phyloP scores from a whole-genome alignment of 2,797 vertebrate species.

The Lagodon rhomboides region DNA sequence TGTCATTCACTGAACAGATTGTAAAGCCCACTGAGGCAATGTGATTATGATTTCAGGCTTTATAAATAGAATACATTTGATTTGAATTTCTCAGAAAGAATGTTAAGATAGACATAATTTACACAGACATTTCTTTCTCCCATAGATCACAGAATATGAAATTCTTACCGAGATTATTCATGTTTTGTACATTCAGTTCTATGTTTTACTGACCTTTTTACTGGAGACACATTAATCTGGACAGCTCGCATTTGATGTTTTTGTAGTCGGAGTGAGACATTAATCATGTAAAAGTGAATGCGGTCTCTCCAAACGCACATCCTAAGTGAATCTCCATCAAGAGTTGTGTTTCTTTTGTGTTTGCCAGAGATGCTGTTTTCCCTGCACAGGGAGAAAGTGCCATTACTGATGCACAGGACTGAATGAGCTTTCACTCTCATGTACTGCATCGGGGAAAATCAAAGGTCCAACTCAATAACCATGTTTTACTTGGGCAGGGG shows the following conservation, averaged over 20 bases:
- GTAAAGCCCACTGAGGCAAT: no score
- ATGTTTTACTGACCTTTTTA: constrained; percentile 20
- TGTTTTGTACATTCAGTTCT: background rate
- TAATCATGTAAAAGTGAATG: constrained; percentile 20
- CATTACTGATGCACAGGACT: background rate
- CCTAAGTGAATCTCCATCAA: background rate
- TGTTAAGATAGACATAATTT: background rate
- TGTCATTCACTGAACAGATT: no score
- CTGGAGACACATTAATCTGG: background rate
- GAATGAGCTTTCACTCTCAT: background rate
- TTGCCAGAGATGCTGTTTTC: background rate
- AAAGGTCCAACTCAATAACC: background rate
- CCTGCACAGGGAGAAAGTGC: background rate
- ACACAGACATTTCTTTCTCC: background rate
- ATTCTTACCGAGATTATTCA: background rate
- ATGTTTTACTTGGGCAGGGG: constrained; percentile 1
- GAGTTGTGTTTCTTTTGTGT: background rate
- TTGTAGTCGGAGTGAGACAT: background rate
- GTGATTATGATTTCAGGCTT: no score
- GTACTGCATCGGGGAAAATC: background rate
- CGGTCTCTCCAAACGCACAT: background rate
- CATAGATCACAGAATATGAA: background rate
- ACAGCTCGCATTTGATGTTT: background rate
- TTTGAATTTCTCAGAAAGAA: no score
- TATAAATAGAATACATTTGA: no score